phyloP scores from a whole-genome alignment of 2,113 vertebrate genomes.

The Crotalus horridus region DNA sequence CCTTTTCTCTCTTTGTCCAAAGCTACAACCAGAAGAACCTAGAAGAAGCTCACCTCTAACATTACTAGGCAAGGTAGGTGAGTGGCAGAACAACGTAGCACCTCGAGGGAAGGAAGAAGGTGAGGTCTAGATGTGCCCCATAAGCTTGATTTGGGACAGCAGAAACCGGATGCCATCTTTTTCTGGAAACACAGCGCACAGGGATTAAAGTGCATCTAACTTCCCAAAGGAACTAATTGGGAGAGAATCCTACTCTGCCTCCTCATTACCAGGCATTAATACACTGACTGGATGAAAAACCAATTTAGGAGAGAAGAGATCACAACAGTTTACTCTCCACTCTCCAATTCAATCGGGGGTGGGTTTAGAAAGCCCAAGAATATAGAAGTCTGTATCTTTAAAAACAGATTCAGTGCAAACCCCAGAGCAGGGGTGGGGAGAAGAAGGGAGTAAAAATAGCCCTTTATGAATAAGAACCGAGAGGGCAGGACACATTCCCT shows the following conservation, averaged over 20 bases:
- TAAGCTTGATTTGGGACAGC: background rate
- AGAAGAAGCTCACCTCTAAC: background rate
- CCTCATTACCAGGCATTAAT: background rate
- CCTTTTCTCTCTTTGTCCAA: background rate
- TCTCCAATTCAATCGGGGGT: background rate
- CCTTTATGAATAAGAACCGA: constrained; percentile 21
- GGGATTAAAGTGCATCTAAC: constrained; percentile 46
- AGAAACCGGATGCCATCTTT: background rate
- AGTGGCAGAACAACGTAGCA: background rate
- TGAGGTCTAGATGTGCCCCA: background rate
- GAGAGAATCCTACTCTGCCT: background rate
- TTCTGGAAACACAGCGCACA: constrained; percentile 16
- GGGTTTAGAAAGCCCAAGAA: background rate
- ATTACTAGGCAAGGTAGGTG: background rate
- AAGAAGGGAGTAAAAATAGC: constrained; percentile 15
- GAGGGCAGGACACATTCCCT: background rate
- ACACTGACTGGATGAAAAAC: background rate
- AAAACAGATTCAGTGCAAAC: constrained; percentile 25
- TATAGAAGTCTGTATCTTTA: background rate
- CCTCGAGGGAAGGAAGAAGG: background rate
- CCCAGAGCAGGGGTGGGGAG: background rate
- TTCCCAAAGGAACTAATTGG: background rate
- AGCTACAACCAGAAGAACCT: background rate
- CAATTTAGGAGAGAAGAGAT: background rate
- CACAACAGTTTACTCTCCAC: background rate